Evolutionary conservation across 2,113 vertebrate species (phyloP).

Genomic region (Mustela nigripes): DNA sequence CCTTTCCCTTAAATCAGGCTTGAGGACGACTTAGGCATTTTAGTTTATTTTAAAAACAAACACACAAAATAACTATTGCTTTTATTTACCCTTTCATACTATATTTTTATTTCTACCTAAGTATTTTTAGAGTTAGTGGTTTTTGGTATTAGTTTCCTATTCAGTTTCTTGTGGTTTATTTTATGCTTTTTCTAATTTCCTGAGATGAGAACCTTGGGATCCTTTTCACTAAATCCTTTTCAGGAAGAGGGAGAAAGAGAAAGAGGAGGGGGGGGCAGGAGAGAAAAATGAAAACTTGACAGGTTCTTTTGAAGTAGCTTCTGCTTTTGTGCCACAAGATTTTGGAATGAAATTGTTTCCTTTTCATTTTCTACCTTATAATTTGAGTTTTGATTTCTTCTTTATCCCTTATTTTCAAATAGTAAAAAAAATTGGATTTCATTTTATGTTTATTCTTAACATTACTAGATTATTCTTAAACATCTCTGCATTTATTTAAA

Average conservation of each 20-base stretch:
- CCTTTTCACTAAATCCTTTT: background rate
- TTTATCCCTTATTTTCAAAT: background rate
- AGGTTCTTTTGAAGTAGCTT: background rate
- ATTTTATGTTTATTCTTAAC: background rate
- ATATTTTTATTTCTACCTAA: slow-evolving; percentile 14
- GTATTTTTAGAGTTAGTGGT: background rate
- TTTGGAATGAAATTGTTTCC: background rate
- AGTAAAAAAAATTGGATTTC: background rate
- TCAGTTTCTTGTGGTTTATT: background rate
- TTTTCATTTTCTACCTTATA: background rate
- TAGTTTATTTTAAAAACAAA: background rate
- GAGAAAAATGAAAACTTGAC: background rate
- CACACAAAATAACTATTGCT: background rate
- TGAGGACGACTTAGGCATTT: background rate
- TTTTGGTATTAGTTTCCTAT: background rate
- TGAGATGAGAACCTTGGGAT: background rate
- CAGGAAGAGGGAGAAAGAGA: background rate
- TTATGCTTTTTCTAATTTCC: background rate
- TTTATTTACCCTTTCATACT: background rate
- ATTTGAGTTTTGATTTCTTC: slow-evolving; percentile 23
- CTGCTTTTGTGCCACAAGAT: background rate
- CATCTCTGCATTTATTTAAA: background rate
- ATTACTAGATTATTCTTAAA: background rate
- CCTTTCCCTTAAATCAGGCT: background rate
- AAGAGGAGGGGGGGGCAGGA: too few relatives aligned